A percentile compares a stretch with the other conserved stretches of the same genome.
These are phyloP conservation scores for Whitmania pigra DNA, from an alignment of 1,140 invertebrate genomes.

Conservation along the genomic window DNA sequence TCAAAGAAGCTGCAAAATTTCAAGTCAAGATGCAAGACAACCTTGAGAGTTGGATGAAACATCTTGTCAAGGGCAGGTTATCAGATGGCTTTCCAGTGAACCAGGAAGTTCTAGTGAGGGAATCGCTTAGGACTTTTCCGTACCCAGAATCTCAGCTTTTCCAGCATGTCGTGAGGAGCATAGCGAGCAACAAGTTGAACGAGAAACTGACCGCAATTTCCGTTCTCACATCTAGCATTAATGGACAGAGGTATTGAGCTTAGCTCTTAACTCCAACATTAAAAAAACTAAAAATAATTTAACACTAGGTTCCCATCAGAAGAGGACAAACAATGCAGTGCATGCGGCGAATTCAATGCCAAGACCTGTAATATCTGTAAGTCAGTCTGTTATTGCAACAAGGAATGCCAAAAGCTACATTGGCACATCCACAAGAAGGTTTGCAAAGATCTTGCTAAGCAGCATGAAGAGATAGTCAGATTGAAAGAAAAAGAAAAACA, in stretches of 20 bases:
- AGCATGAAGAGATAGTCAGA: slow-evolving; percentile 15
- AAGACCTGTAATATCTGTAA: slow-evolving; percentile 94
- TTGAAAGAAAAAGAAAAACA: slow-evolving; percentile 2
- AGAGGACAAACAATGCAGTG: slow-evolving; percentile 59
- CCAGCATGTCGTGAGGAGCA: slow-evolving; percentile 52
- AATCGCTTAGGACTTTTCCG: slow-evolving; percentile 72
- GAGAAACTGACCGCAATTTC: slow-evolving; percentile 49
- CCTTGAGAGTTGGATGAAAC: slow-evolving; percentile 21
- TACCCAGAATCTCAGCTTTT: slow-evolving; percentile 54
- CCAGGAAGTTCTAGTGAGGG: slow-evolving; percentile 59
- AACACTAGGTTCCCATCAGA: slow-evolving; percentile 45
- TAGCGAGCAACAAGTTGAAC: slow-evolving; percentile 53
- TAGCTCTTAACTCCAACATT: background rate
- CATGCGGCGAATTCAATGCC: slow-evolving; percentile 76
- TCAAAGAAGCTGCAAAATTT: slow-evolving; percentile 20
- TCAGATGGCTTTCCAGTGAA: slow-evolving; percentile 61
- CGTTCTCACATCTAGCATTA: slow-evolving; percentile 70
- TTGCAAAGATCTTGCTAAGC: slow-evolving; percentile 37
- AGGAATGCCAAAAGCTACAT: slow-evolving; percentile 82
- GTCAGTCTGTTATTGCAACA: slow-evolving; percentile 77
- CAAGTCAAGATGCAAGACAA: slow-evolving; percentile 3
- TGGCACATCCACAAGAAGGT: slow-evolving; percentile 90
- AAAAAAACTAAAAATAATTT: background rate
- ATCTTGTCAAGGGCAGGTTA: slow-evolving; percentile 49
- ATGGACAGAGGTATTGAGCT: slow-evolving; percentile 58